Percentiles rank a stretch among this genome's conserved stretches.
Conservation (phyloP, 2,888 invertebrate species). For the Xanthia icteritia region DNA sequence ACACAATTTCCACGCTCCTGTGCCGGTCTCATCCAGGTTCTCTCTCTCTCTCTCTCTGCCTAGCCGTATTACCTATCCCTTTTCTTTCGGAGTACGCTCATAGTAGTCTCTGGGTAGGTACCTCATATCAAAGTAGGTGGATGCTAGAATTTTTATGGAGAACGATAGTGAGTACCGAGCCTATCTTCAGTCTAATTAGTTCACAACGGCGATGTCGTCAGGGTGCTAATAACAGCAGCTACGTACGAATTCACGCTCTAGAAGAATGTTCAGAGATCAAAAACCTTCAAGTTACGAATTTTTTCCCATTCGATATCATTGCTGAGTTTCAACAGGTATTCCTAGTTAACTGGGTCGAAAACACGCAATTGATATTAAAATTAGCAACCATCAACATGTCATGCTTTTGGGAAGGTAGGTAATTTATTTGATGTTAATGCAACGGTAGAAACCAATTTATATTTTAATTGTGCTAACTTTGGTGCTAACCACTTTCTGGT, state of each 20-base stretch:
- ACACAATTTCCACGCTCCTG: too few relatives aligned
- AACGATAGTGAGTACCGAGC: too few relatives aligned
- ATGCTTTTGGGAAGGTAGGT: not conserved
- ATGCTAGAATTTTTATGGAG: too few relatives aligned
- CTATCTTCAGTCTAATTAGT: slow-evolving; percentile 23
- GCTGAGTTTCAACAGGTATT: not conserved
- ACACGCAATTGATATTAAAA: not conserved
- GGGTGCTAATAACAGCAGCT: slow-evolving; percentile 42
- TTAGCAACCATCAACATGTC: not conserved
- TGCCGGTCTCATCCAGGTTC: too few relatives aligned
- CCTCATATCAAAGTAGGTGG: too few relatives aligned
- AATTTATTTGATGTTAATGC: slow-evolving; percentile 35
- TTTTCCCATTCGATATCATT: not conserved
- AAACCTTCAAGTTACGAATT: not conserved
- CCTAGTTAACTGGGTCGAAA: not conserved
- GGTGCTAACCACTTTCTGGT: slow-evolving; percentile 42
- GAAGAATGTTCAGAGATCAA: slow-evolving; percentile 17
- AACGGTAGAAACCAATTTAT: slow-evolving; percentile 47
- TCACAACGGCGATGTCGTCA: slow-evolving; percentile 13
- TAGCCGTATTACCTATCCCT: too few relatives aligned
- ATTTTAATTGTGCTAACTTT: slow-evolving; percentile 32
- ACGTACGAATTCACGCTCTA: slow-evolving; percentile 24
- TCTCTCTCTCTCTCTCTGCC: too few relatives aligned
- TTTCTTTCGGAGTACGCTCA: too few relatives aligned
- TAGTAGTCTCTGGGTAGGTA: too few relatives aligned